Percentiles rank a stretch among this genome's conserved stretches.
Conservation (phyloP, 2,888 invertebrate species). For the Sphecodes monilicornis region DNA sequence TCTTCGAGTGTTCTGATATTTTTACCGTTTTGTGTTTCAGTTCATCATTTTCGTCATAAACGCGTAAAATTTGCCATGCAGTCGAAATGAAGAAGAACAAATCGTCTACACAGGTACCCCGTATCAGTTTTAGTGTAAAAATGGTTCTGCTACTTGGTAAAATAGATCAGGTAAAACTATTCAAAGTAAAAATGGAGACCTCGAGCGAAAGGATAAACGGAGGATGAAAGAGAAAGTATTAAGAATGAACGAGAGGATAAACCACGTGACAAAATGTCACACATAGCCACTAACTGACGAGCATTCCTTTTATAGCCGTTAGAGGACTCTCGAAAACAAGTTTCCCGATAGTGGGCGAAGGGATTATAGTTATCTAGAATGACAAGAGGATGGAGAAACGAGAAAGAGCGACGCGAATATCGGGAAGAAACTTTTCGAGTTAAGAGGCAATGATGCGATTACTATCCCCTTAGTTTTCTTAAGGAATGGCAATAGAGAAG, state of each 20-base stretch:
- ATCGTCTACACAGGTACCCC: no score
- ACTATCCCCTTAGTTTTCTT: slow-evolving; percentile 1
- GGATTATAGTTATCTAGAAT: neutral
- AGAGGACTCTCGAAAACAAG: neutral
- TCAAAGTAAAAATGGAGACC: neutral
- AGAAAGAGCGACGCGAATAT: neutral
- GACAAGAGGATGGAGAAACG: neutral
- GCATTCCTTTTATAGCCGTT: neutral
- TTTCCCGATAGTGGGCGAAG: neutral
- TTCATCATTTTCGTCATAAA: no score
- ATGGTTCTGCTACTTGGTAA: neutral
- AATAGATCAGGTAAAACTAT: neutral
- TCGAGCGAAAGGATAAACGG: neutral
- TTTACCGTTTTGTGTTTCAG: no score
- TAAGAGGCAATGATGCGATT: neutral
- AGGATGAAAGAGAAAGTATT: neutral
- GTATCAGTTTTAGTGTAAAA: no score
- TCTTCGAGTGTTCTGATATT: no score
- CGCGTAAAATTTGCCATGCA: no score
- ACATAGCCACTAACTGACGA: neutral
- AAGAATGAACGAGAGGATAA: neutral
- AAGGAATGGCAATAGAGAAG: neutral
- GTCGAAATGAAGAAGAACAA: no score
- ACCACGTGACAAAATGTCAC: neutral
- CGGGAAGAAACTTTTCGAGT: neutral